Evolutionary conservation across 2,888 invertebrate genomes (phyloP).

Genomic region (Agriopis marginaria): DNA sequence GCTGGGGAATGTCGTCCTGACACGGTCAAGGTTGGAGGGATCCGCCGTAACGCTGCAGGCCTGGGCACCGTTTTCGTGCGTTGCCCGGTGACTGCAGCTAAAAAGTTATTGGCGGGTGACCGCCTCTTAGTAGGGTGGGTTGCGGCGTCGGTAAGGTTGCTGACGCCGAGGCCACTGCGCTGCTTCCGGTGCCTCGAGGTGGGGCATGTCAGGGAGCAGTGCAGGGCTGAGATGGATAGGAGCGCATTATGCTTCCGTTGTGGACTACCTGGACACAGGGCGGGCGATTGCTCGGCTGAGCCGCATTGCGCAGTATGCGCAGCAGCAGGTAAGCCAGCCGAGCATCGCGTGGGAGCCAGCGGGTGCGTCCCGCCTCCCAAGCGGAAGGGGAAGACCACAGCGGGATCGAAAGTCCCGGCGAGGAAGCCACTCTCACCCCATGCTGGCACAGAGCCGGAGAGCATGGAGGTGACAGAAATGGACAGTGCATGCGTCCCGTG

Average conservation of each 20-base stretch:
- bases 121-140: slow-evolving; percentile 40
- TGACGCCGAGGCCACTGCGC: slow-evolving; percentile 22
- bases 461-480: no score
- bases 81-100: slow-evolving; percentile 20
- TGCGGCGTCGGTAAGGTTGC: slow-evolving; percentile 27
- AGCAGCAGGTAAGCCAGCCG: not conserved
- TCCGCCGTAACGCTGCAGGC: slow-evolving; percentile 2
- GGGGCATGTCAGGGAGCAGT: slow-evolving; percentile 37
- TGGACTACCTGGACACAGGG: slow-evolving; percentile 10
- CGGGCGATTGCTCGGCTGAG: not conserved
- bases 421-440: no score
- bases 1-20: slow-evolving; percentile 17
- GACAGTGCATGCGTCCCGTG: no score
- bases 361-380: no score
- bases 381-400: no score
- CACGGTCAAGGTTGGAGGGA: slow-evolving; percentile 14
- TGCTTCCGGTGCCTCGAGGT: slow-evolving; percentile 40
- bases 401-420: no score
- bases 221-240: slow-evolving; percentile 11
- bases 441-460: no score
- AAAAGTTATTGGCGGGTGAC: not conserved
- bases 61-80: not conserved
- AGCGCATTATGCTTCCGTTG: slow-evolving; percentile 35
- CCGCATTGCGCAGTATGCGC: not conserved
- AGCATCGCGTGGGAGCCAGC: not conserved